Conservation (phyloP, 2,888 invertebrate genomes). For the Pollenia griseotomentosa region DNA sequence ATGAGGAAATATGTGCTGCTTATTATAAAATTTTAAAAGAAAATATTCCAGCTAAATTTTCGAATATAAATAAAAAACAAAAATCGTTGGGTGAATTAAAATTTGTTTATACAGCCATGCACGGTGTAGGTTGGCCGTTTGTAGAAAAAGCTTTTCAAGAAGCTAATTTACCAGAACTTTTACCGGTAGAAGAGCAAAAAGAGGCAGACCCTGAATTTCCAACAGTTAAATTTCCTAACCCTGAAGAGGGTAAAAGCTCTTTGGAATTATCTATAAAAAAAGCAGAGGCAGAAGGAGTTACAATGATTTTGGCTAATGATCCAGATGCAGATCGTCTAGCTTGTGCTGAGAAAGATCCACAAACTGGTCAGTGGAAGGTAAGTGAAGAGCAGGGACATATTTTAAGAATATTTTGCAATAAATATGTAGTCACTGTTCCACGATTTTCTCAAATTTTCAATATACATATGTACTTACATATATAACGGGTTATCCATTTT, state of each 20-base stretch:
- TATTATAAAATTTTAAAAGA: conserved; percentile 88
- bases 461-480: too few species aligned
- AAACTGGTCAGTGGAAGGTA: conserved; percentile 78
- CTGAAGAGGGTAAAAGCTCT: conserved; percentile 96
- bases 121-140: conserved; percentile 96
- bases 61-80: conserved; percentile 85
- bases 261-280: conserved; percentile 90
- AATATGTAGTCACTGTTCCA: too few species aligned
- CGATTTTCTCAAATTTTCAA: too few species aligned
- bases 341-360: conserved; percentile 91
- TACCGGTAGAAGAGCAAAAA: conserved; percentile 87
- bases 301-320: conserved; percentile 96
- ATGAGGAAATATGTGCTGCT: conserved; percentile 87
- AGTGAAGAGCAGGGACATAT: background rate
- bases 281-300: conserved; percentile 89
- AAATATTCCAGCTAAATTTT: conserved; percentile 85
- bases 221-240: conserved; percentile 98
- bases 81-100: conserved; percentile 84
- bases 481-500: too few species aligned
- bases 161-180: conserved; percentile 87
- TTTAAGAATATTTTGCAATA: too few species aligned
- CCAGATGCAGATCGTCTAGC: conserved; percentile 99
- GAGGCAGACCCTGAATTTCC: conserved; percentile 98
- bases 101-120: conserved; percentile 98
- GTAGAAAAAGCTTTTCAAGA: conserved; percentile 90